Evolutionary conservation across 2,113 vertebrate genomes (phyloP), one percentile per base, ranked within the genome.

Genomic region (Stigmatopora argus): DNA sequence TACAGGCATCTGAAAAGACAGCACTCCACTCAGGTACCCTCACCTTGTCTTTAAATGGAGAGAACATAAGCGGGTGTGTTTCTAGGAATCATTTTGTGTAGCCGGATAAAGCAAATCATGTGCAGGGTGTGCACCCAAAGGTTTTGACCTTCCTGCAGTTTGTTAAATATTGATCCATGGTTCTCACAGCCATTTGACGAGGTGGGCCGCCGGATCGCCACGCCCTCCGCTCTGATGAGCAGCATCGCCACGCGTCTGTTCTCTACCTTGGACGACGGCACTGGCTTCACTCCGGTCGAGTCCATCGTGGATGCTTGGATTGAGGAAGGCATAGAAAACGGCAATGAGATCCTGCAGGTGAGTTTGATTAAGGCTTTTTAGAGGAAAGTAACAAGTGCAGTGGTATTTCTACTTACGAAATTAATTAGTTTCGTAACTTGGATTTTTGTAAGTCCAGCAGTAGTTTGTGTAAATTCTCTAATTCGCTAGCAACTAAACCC

Each of bases 1-100:
- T 98, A 98, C 66, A 87, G 96, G 69, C 96, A 95, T 65, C 88
- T 98, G 8, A 98, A 99, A 65, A 90, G 95, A 1, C 94, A 92
- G 67, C 94, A 97, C 73, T 98, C 95, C 74, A 94, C 94, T 78
- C 96, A 97, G 93, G 96, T 97, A 31, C 13, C 23, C 26, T 10
- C 12, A 31, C 23, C 23, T 26, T 56, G 5, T 56, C 23, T 31
- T 41, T 7, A 41, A 41, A 41, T 41, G 35, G 35, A 38, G 4
- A 38, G 35, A 38, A 38, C 1, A 38, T 38, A 38, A n/a, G n/a
- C n/a, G n/a, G n/a, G n/a, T n/a, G n/a, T n/a, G n/a, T n/a, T n/a
- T n/a, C n/a, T n/a, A n/a, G n/a, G n/a, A n/a, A n/a, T n/a, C n/a
- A n/a, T n/a, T n/a, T n/a, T n/a, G n/a, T n/a, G n/a, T n/a, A n/a